Evolutionary conservation across 2,113 vertebrate species (phyloP).

Genomic region (Alectura lathami): DNA sequence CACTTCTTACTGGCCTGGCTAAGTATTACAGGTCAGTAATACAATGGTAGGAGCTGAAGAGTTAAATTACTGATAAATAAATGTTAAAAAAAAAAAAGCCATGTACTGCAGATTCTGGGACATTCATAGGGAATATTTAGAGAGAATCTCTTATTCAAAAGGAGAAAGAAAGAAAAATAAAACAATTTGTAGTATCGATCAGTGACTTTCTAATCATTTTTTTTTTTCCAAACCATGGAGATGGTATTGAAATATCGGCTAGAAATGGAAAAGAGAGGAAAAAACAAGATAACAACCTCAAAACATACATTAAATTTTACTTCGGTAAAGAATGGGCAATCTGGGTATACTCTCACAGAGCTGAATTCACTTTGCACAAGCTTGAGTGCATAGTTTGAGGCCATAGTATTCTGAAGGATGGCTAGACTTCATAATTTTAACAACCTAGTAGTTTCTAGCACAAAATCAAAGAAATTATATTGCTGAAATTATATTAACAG

Average conservation of each 20-base stretch:
- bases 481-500: neutral
- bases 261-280: neutral
- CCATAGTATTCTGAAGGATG: neutral
- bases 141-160: neutral
- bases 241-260: neutral
- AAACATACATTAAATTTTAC: neutral
- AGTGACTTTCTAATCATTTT: neutral
- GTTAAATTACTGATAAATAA: neutral
- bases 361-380: neutral
- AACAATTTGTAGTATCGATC: neutral
- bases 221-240: neutral
- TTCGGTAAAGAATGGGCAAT: neutral
- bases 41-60: neutral
- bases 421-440: neutral
- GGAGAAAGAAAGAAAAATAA: neutral
- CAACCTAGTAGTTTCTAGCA: neutral
- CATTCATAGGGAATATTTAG: neutral
- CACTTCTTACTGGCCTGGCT: neutral
- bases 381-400: neutral
- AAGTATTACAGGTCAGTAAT: neutral
- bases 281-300: fast-evolving
- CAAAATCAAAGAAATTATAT: neutral
- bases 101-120: neutral
- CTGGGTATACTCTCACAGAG: neutral
- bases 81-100: neutral